Conservation (phyloP, 2,888 invertebrate species). For the Macropis europaea region DNA sequence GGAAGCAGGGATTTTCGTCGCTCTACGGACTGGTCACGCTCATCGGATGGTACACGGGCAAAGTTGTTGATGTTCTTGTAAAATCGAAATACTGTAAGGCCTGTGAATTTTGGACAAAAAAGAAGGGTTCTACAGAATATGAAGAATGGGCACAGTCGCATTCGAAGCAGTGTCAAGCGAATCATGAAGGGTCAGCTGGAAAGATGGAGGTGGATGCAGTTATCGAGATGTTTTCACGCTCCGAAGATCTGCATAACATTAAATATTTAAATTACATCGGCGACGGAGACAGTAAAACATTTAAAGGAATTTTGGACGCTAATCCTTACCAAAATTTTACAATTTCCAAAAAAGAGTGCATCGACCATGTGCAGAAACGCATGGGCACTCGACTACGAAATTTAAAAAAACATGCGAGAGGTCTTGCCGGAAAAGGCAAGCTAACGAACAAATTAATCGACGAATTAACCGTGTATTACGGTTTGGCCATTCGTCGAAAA, state of each 20-base stretch:
- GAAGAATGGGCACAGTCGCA: background rate
- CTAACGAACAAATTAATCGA: slow-evolving; percentile 30
- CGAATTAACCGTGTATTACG: slow-evolving; percentile 53
- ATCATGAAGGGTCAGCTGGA: slow-evolving; percentile 13
- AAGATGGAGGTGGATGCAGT: slow-evolving; percentile 23
- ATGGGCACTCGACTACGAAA: slow-evolving; percentile 28
- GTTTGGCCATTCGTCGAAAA: slow-evolving; percentile 61
- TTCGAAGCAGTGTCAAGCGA: background rate
- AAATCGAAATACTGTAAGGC: too few species aligned
- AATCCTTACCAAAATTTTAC: slow-evolving; percentile 18
- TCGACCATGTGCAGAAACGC: too few species aligned
- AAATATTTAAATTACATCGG: slow-evolving; percentile 28
- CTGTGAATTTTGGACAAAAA: too few species aligned
- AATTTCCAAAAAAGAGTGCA: background rate
- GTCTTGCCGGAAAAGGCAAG: slow-evolving; percentile 38
- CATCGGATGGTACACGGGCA: too few species aligned
- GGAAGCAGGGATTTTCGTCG: too few species aligned
- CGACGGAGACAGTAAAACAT: slow-evolving; percentile 33
- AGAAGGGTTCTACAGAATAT: too few species aligned
- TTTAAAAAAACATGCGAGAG: slow-evolving; percentile 22
- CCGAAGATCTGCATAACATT: slow-evolving; percentile 8
- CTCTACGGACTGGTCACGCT: too few species aligned
- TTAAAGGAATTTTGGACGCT: slow-evolving; percentile 20
- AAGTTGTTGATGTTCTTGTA: too few species aligned
- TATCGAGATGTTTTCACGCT: slow-evolving; percentile 23